phyloP scores from a whole-genome alignment of 2,113 vertebrate genomes.

The Rhodinocichla rosea region DNA sequence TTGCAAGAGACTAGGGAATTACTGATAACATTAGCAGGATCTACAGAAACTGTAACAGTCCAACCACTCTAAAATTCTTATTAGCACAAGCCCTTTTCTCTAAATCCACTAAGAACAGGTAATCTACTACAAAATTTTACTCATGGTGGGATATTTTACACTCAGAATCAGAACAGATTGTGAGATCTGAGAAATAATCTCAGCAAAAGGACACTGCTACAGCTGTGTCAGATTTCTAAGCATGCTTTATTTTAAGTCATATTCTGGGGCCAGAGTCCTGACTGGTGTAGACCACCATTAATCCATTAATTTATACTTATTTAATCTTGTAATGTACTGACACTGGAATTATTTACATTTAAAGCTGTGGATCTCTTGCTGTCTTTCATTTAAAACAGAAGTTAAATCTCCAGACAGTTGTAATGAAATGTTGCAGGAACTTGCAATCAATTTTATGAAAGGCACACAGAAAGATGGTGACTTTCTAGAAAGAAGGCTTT shows the following conservation, averaged over 20 bases:
- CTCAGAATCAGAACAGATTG: background rate
- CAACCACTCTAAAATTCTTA: background rate
- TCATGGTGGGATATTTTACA: background rate
- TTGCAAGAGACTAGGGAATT: background rate
- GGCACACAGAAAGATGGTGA: background rate
- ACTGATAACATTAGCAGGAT: background rate
- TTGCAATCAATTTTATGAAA: background rate
- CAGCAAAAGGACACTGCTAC: background rate
- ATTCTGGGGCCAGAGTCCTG: background rate
- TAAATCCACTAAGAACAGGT: background rate
- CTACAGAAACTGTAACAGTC: background rate
- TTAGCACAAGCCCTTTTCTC: background rate
- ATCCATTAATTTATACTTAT: background rate
- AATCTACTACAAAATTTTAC: background rate
- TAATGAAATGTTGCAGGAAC: background rate
- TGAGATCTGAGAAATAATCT: background rate
- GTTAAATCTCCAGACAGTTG: background rate
- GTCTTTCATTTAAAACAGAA: background rate
- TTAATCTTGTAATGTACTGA: background rate
- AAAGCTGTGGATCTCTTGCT: background rate
- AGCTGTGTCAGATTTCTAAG: background rate
- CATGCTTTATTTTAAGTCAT: background rate
- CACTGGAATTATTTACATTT: background rate
- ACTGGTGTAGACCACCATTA: background rate
- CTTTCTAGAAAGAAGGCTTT: background rate